Conservation (phyloP, 2,797 vertebrate species). For the Tachyglossus aculeatus region DNA sequence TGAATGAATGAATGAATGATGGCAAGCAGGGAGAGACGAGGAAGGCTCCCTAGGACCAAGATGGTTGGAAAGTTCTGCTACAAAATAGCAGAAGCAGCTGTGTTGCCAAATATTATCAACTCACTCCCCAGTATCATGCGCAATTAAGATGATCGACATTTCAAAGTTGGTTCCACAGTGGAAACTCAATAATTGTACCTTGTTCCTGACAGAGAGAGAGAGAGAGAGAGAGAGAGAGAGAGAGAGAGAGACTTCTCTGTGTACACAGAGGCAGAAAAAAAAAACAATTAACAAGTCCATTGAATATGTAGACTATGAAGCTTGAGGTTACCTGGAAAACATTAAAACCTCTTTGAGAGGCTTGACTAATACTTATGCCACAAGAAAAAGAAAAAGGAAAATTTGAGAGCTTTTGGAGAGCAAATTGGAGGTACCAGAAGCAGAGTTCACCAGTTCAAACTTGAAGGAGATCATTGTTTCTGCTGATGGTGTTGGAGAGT, state of each 20-base stretch:
- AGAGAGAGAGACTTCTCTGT: not conserved
- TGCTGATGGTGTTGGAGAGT: accelerated
- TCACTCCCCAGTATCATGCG: not conserved
- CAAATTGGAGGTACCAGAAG: not conserved
- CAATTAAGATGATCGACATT: not conserved
- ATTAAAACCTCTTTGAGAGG: not conserved
- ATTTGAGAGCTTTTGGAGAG: no score
- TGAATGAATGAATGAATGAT: no score
- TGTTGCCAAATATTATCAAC: not conserved
- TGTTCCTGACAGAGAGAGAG: not conserved
- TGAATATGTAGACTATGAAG: not conserved
- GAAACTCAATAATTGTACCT: not conserved
- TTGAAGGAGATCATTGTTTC: not conserved
- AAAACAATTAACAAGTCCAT: not conserved
- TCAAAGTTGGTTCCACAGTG: not conserved
- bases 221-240: not conserved
- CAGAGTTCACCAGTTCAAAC: not conserved
- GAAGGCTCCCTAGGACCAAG: no score
- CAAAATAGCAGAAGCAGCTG: not conserved
- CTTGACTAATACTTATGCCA: not conserved
- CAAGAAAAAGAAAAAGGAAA: not conserved
- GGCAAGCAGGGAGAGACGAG: no score
- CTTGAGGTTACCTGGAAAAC: not conserved
- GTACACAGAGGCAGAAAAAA: not conserved
- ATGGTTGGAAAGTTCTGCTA: no score